Conservation (phyloP, 2,113 vertebrate species). For the Seriola dumerili region DNA sequence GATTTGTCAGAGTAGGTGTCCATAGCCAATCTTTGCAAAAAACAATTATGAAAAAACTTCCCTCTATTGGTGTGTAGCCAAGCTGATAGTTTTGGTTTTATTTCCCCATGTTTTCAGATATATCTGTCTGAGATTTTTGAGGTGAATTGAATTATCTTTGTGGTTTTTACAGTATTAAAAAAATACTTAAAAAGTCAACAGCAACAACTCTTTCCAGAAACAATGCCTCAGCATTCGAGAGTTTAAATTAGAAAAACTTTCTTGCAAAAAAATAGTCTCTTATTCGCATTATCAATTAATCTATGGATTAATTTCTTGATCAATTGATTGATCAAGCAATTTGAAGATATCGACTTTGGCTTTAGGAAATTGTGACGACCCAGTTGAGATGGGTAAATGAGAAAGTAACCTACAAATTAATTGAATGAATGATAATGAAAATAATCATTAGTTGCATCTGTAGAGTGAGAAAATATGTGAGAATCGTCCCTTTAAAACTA, state of each 20-base stretch:
- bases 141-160: not conserved
- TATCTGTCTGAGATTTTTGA: not conserved
- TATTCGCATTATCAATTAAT: no score
- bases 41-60: not conserved
- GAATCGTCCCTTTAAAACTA: conserved; percentile 5
- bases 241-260: not conserved
- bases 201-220: not conserved
- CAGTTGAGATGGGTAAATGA: no score
- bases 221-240: not conserved
- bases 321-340: no score
- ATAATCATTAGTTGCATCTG: not conserved
- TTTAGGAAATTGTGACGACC: no score
- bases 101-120: not conserved
- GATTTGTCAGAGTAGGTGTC: not conserved
- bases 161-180: not conserved
- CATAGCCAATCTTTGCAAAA: not conserved
- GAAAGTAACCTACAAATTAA: no score
- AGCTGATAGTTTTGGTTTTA: not conserved
- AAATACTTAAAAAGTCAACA: not conserved
- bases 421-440: no score
- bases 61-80: not conserved
- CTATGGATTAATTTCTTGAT: no score
- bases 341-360: no score
- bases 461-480: not conserved
- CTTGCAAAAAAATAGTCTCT: not conserved